These are phyloP conservation scores for Spilarctia lutea DNA, from an alignment of 2,888 invertebrate species.

Conservation along the genomic window DNA sequence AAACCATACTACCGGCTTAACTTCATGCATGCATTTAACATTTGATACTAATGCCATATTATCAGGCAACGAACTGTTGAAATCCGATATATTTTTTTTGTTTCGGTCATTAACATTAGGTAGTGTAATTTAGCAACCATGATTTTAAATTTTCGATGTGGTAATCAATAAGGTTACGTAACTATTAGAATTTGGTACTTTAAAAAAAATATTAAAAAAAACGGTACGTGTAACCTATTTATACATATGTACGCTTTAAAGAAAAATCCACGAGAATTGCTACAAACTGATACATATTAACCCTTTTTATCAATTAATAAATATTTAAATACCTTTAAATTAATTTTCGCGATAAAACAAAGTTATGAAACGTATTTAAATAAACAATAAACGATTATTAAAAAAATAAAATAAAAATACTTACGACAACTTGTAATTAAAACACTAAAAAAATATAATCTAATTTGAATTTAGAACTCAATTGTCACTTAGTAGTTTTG, in stretches of 20 bases:
- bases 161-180: neutral
- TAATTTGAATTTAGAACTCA: neutral
- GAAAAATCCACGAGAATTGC: neutral
- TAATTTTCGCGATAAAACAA: neutral
- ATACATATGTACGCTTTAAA: neutral
- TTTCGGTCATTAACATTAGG: neutral
- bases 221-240: neutral
- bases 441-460: slow-evolving; percentile 13
- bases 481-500: neutral
- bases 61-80: neutral
- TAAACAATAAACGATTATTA: neutral
- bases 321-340: neutral
- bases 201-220: neutral
- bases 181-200: neutral
- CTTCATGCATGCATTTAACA: slow-evolving; percentile 64
- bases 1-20: slow-evolving; percentile 81
- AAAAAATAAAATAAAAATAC: slow-evolving; percentile 1
- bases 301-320: neutral
- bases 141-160: neutral
- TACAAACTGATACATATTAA: neutral
- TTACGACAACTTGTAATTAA: slow-evolving; percentile 20
- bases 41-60: slow-evolving; percentile 56
- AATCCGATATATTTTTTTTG: neutral
- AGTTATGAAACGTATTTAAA: too few species aligned
- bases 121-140: neutral